phyloP scores from a whole-genome alignment of 2,797 vertebrate genomes.

The Vultur gryphus region DNA sequence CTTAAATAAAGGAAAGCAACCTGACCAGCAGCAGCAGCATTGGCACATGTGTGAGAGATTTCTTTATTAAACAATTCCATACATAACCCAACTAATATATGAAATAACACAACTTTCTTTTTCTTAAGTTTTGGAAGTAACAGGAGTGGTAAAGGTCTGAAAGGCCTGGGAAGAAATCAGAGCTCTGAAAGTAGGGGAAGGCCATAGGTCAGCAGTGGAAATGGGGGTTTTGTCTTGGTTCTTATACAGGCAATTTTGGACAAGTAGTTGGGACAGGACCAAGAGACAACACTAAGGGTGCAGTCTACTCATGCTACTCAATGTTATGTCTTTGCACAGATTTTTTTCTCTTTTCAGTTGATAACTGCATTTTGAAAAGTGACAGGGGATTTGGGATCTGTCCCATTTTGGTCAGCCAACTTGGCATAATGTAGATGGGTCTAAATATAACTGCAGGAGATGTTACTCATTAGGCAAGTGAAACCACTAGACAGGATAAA shows the following conservation, averaged over 20 bases:
- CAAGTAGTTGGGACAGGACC: background rate
- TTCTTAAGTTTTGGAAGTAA: background rate
- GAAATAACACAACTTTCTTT: background rate
- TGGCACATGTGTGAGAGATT: background rate
- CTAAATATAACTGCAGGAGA: constrained; percentile 15
- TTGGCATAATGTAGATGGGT: background rate
- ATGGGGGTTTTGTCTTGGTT: background rate
- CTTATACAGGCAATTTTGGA: background rate
- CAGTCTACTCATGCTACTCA: background rate
- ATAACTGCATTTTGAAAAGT: background rate
- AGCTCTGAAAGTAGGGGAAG: background rate
- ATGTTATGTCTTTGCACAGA: background rate
- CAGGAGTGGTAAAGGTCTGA: background rate
- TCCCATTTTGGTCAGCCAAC: background rate
- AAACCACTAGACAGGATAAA: background rate
- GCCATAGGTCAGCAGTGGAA: background rate
- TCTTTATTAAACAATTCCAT: background rate
- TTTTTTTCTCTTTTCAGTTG: background rate
- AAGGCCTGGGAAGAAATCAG: background rate
- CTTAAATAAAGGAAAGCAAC: background rate
- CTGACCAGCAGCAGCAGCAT: background rate
- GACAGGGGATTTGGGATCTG: background rate
- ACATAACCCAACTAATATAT: background rate
- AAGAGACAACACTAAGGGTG: background rate
- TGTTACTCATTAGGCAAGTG: constrained; percentile 11